Evolutionary conservation across 2,888 invertebrate species (phyloP), one percentile per base, ranked within the genome.

Genomic region (Alviniconcha strummeri): DNA sequence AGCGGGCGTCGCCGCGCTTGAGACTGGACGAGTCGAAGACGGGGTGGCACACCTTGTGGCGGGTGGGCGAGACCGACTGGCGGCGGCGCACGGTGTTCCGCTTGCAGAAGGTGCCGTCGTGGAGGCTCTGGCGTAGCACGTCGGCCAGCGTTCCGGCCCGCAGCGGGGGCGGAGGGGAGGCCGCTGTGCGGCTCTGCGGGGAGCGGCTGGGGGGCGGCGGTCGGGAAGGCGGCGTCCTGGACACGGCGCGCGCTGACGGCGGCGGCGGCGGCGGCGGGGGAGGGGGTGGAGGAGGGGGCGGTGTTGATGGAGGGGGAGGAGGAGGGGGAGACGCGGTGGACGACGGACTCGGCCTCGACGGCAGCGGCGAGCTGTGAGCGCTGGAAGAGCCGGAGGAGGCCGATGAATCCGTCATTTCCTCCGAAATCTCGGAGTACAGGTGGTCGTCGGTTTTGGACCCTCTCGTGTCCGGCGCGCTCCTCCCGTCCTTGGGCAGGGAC

Each of bases 61-160:
- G 5, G 76, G 56, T 1, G 84, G 82, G 76, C 11, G 76, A 57
- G 60, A 64, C 17, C 84, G 80, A 52, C n/a, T 71, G 55, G 82
- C 80, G 82, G 72, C 78, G 8, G 69, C 72, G 60, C 13, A 84
- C 36, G 2, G 54, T 60, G 74, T 77, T 84, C 36, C 8, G 74
- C 3, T 60, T 76, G 17, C 75, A 55, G 75, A 83, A 86, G 1
- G 84, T 84, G 15, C 86, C 86, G 76, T 84, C 83, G 11, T 80
- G 75, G 36, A 87, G 19, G 67, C 86, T 86, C 15, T 82, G 81
- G 36, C 82, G 84, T 17, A 87, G 76, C 19, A 87, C 85, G 69
- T 86, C 87, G 11, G 87, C 87, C 52, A 87, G 74, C n/a, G 81
- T 64, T 9, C 67, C 77, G 7, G 6, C 54, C 17, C 13, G 69